Evolutionary conservation across 2,888 invertebrate genomes (phyloP), one percentile per base, ranked within the genome.

Genomic region (Eupithecia subumbrata): DNA sequence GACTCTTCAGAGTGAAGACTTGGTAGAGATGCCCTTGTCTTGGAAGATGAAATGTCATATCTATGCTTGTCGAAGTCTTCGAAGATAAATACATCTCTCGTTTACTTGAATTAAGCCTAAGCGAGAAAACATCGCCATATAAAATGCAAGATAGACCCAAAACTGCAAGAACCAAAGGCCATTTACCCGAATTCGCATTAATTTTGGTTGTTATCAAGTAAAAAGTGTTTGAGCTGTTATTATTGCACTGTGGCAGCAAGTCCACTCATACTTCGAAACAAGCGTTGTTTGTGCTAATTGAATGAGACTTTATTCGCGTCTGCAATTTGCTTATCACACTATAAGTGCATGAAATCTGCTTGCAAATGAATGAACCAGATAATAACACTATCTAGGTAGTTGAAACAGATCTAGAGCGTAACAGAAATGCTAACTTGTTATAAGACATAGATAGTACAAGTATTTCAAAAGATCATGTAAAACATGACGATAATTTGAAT

Each of bases 261-360:
- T 69, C 48, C 69, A 74, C 43, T 73, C 68, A 75, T 73, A 73
- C 71, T 70, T 64, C 45, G 22, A 43, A 30, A 75, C 73, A 75
- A 75, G 72, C 63, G 77, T 34, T 75, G 77, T 75, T 73, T 73
- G 77, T 73, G 71, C 75, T 78, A 78, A 78, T 76, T 76, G 76
- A 71, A 60, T 73, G 75, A 69, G 73, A 72, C 78, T 76, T 73
- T 78, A 76, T 73, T 75, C 69, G 60, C 60, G 67, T 52, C 63
- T 64, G 40, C 71, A 43, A 68, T 37, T 71, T 43, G 75, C 77
- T 77, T 75, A 75, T 77, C 77, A 56, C 18, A 64, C 14, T 34
- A 30, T 75, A 77, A 77, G 71, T 75, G 73, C 71, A 56, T 43
- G 69, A 74, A 75, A 75, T 75, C 72, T 74, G 16, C 66, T 60